Percentiles rank a stretch among this genome's conserved stretches.
phyloP scores from a whole-genome alignment of 2,888 invertebrate species.

The Netelia melanura region DNA sequence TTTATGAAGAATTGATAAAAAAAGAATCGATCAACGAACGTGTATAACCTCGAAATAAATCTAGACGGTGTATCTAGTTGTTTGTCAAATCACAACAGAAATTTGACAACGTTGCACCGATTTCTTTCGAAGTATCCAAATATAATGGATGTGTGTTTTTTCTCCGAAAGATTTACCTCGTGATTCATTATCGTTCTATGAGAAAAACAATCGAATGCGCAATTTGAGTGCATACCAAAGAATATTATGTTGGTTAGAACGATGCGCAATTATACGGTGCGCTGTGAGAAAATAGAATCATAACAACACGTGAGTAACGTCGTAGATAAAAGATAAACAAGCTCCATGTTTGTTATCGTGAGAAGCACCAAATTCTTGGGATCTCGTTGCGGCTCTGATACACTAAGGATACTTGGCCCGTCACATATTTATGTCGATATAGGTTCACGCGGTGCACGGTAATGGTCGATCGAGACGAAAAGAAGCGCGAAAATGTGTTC shows the following conservation, averaged over 20 bases:
- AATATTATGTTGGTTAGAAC: neutral
- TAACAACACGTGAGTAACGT: neutral
- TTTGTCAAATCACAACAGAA: too few relatives aligned
- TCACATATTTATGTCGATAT: too few relatives aligned
- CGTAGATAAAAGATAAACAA: neutral
- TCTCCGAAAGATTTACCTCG: neutral
- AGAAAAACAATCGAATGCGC: neutral
- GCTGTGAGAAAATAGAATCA: neutral
- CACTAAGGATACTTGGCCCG: too few relatives aligned
- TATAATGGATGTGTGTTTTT: too few relatives aligned
- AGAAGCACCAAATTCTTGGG: neutral
- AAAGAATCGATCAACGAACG: too few relatives aligned
- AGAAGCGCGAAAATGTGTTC: constrained; percentile 1
- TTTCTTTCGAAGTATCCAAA: too few relatives aligned
- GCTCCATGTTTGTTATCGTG: neutral
- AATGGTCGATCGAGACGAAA: neutral
- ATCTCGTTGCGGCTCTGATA: neutral
- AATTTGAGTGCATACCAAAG: neutral
- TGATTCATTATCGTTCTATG: neutral
- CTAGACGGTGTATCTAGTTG: too few relatives aligned
- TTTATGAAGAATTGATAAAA: too few relatives aligned
- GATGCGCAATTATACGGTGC: neutral
- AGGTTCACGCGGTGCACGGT: neutral
- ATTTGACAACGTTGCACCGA: too few relatives aligned
- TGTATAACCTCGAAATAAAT: too few relatives aligned